Evolutionary conservation across 2,888 invertebrate genomes (phyloP).

Genomic region (Catotricha subobsoleta): DNA sequence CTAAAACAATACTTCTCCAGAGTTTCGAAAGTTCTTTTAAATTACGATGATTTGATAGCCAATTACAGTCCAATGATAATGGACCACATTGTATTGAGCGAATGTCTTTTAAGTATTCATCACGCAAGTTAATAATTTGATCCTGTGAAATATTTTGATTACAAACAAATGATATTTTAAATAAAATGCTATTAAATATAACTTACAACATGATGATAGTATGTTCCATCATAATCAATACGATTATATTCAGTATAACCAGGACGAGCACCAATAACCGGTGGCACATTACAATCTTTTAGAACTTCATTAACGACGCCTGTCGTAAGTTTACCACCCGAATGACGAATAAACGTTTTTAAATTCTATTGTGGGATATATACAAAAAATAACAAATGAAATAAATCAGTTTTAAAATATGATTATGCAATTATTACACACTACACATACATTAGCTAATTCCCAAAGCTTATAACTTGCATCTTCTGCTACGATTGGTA

Average conservation of each 20-base stretch:
- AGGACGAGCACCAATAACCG: slow-evolving; percentile 24
- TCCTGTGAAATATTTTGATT: slow-evolving; percentile 14
- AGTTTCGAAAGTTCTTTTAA: slow-evolving; percentile 6
- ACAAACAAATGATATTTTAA: neutral
- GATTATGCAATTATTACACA: neutral
- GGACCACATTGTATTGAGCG: slow-evolving; percentile 14
- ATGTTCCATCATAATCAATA: slow-evolving; percentile 24
- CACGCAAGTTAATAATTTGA: slow-evolving; percentile 24
- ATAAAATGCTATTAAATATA: neutral
- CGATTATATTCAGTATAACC: slow-evolving; percentile 22
- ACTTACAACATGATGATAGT: slow-evolving; percentile 21
- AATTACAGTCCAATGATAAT: slow-evolving; percentile 18
- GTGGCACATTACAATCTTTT: slow-evolving; percentile 25
- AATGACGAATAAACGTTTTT: slow-evolving; percentile 26
- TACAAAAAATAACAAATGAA: neutral
- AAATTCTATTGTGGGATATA: slow-evolving; percentile 18
- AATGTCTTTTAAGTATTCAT: slow-evolving; percentile 22
- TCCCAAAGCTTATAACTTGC: slow-evolving; percentile 29
- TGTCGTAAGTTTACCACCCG: slow-evolving; percentile 24
- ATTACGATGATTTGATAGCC: slow-evolving; percentile 17
- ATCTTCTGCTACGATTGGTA: slow-evolving; percentile 25
- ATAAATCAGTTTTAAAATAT: too few relatives aligned
- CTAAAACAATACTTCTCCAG: slow-evolving; percentile 11
- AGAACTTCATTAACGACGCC: slow-evolving; percentile 29
- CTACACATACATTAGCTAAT: slow-evolving; percentile 24